Conservation (phyloP, 2,888 invertebrate genomes). For the Amiota minor region DNA sequence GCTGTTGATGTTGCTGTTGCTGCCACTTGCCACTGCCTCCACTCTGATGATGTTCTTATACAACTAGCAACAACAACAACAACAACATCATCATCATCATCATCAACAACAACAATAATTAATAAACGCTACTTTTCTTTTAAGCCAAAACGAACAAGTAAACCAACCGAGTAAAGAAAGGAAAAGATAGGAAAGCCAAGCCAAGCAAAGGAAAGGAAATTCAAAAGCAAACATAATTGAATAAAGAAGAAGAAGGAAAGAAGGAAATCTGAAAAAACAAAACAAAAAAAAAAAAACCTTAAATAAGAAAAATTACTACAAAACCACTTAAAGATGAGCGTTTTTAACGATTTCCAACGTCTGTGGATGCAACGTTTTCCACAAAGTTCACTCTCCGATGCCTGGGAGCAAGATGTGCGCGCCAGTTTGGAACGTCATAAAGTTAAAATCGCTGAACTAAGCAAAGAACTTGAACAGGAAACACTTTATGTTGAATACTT, state of each 20-base stretch:
- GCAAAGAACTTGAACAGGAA: conserved; percentile 91
- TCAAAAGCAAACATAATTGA: neutral
- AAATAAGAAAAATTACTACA: conserved; percentile 1
- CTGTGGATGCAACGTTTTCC: conserved; percentile 94
- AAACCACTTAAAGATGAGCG: conserved; percentile 78
- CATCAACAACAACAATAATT: no score
- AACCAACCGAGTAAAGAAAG: no score
- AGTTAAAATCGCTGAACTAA: conserved; percentile 86
- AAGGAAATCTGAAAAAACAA: neutral
- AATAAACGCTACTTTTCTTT: no score
- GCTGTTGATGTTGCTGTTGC: no score
- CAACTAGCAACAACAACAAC: no score
- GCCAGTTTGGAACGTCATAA: conserved; percentile 92
- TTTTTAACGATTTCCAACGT: conserved; percentile 91
- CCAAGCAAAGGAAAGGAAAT: no score
- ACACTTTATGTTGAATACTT: conserved; percentile 92
- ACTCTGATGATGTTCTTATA: no score
- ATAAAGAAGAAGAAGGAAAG: neutral
- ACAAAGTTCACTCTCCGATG: conserved; percentile 90
- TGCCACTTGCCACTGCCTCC: no score
- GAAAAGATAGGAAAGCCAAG: no score
- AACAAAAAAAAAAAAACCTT: no score
- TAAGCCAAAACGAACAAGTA: no score
- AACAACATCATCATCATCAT: no score
- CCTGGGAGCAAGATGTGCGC: conserved; percentile 94